Conservation (phyloP, 2,888 invertebrate genomes). For the Ophraella communa region DNA sequence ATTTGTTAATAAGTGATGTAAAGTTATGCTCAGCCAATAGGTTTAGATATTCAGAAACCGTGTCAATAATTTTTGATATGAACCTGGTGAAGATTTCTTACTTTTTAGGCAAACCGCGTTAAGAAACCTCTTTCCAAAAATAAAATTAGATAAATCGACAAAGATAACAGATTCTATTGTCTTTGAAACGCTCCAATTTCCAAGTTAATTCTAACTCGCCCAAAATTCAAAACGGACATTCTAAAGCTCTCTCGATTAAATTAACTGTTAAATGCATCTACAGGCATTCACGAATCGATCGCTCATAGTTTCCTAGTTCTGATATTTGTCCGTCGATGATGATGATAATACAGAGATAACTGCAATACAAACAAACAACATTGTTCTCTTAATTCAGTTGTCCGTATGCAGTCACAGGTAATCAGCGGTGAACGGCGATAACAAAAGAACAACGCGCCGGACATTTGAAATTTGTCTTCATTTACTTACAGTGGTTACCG, state of each 20-base stretch:
- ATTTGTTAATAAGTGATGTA: no score
- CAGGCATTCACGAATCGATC: constrained; percentile 8
- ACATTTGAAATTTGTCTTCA: constrained; percentile 59
- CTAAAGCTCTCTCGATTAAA: constrained; percentile 14
- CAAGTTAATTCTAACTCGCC: neutral
- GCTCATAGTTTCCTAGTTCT: neutral
- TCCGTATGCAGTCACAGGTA: constrained; percentile 51
- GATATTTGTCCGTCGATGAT: constrained; percentile 21
- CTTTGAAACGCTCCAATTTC: neutral
- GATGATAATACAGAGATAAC: no score
- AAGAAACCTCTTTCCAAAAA: no score
- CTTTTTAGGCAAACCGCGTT: no score
- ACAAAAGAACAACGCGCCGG: constrained; percentile 41
- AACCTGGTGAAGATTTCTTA: no score
- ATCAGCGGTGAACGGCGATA: constrained; percentile 50
- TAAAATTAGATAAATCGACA: no score
- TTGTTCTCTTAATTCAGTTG: constrained; percentile 47
- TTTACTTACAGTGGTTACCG: constrained; percentile 57
- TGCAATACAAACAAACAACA: constrained; percentile 33
- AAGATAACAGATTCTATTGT: neutral
- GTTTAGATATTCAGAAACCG: no score
- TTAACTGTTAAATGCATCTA: constrained; percentile 21
- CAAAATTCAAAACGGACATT: neutral
- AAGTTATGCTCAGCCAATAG: no score
- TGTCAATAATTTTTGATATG: no score